Conservation (phyloP, 2,888 invertebrate species). For the Fragum fragum region DNA sequence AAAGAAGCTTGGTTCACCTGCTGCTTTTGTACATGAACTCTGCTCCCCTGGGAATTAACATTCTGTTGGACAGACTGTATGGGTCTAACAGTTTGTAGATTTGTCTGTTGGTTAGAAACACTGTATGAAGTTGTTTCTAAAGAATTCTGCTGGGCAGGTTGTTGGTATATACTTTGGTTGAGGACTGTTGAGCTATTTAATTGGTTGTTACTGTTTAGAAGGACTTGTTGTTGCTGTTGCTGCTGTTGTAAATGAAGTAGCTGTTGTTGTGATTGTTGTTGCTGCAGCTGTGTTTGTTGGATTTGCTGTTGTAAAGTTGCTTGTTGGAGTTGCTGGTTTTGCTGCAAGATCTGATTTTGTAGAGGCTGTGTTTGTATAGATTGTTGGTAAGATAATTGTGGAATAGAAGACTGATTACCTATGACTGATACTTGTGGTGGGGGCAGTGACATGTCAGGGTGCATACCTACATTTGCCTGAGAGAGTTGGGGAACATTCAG, state of each 20-base stretch:
- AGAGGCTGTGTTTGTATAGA: neutral
- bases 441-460: slow-evolving; percentile 59
- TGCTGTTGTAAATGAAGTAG: slow-evolving; percentile 22
- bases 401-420: slow-evolving; percentile 20
- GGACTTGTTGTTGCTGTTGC: slow-evolving; percentile 3
- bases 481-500: slow-evolving; percentile 41
- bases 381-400: slow-evolving; percentile 26
- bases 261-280: slow-evolving; percentile 17
- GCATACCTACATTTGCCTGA: slow-evolving; percentile 8
- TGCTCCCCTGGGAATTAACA: neutral
- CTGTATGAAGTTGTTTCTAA: neutral
- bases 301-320: neutral
- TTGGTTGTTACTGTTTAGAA: slow-evolving; percentile 6
- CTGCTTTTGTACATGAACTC: neutral
- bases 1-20: neutral
- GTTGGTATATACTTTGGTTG: neutral
- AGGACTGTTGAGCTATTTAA: neutral
- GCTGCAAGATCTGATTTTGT: slow-evolving; percentile 26
- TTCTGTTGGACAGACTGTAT: neutral
- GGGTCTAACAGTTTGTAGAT: neutral
- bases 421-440: slow-evolving; percentile 39
- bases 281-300: neutral
- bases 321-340: slow-evolving; percentile 23
- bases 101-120: slow-evolving; percentile 26
- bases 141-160: neutral